A percentile compares a stretch with the other conserved stretches of the same genome.
These are phyloP conservation scores for Argopecten irradians DNA, from an alignment of 1,140 invertebrate genomes.

Conservation along the genomic window DNA sequence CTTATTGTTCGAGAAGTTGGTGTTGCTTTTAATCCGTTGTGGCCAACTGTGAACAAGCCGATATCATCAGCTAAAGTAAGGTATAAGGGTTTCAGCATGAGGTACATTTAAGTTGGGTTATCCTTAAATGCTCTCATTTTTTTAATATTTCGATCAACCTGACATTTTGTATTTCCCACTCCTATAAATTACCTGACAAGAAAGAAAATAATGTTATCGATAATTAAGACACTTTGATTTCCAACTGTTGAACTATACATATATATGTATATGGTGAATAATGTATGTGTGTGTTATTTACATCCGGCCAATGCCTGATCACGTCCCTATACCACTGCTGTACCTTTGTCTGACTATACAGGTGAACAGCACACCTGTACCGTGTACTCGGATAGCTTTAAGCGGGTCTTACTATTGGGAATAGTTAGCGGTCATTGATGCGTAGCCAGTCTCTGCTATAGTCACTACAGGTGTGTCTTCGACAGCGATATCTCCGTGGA, in stretches of 20 bases:
- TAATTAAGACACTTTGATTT: neutral
- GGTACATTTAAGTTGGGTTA: no score
- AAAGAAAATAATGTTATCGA: neutral
- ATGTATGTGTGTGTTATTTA: neutral
- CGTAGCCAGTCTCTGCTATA: neutral
- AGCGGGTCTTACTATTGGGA: neutral
- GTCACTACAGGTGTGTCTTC: slow-evolving; percentile 10
- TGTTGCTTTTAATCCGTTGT: no score
- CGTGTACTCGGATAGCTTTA: neutral
- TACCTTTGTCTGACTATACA: slow-evolving; percentile 11
- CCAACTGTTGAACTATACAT: neutral
- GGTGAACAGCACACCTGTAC: neutral
- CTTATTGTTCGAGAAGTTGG: no score
- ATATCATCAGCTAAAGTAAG: no score
- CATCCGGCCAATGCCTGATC: neutral
- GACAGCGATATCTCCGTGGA: neutral
- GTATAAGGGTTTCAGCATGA: no score
- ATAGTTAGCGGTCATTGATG: neutral
- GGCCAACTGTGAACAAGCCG: no score
- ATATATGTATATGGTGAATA: neutral
- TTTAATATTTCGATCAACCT: no score
- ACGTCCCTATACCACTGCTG: neutral
- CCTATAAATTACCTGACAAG: neutral
- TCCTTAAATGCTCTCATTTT: no score
- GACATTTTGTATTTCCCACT: no score